A percentile compares a stretch with the other conserved stretches of the same genome.
Evolutionary conservation across 1,140 invertebrate genomes (phyloP).

Genomic region (Neuroterus valhalla): DNA sequence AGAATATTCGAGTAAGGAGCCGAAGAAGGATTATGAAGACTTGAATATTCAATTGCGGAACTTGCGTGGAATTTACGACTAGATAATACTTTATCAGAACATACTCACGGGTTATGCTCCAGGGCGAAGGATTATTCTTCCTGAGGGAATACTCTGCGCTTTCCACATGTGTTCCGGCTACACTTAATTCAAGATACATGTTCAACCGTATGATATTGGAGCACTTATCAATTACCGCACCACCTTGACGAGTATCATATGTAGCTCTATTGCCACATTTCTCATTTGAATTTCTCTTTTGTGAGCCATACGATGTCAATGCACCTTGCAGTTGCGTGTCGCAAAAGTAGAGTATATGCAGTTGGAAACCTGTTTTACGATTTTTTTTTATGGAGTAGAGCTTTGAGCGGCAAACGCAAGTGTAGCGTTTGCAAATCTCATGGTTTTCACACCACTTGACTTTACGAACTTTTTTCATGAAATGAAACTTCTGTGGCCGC

Average conservation of each 20-base stretch:
- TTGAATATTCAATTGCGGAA: slow-evolving; percentile 59
- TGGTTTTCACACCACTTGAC: too few species aligned
- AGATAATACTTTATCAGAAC: slow-evolving; percentile 56
- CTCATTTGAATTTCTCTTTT: not conserved
- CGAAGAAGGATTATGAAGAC: slow-evolving; percentile 53
- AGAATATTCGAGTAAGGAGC: slow-evolving; percentile 48
- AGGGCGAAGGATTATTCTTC: slow-evolving; percentile 50
- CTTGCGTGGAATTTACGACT: slow-evolving; percentile 44
- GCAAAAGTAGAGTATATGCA: not conserved
- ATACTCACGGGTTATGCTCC: slow-evolving; percentile 35
- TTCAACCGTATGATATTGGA: slow-evolving; percentile 48
- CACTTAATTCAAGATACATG: not conserved
- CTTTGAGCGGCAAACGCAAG: too few species aligned
- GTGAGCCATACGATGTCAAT: not conserved
- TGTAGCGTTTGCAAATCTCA: too few species aligned
- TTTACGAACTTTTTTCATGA: too few species aligned
- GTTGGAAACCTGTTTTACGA: not conserved
- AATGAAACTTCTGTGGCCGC: too few species aligned
- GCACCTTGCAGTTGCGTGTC: not conserved
- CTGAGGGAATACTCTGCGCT: slow-evolving; percentile 1
- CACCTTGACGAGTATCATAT: not conserved
- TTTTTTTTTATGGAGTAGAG: not conserved
- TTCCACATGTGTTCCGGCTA: not conserved
- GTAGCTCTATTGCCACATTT: not conserved
- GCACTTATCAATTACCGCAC: slow-evolving; percentile 42